Evolutionary conservation across 2,113 vertebrate species (phyloP).

Genomic region (Cariama cristata): DNA sequence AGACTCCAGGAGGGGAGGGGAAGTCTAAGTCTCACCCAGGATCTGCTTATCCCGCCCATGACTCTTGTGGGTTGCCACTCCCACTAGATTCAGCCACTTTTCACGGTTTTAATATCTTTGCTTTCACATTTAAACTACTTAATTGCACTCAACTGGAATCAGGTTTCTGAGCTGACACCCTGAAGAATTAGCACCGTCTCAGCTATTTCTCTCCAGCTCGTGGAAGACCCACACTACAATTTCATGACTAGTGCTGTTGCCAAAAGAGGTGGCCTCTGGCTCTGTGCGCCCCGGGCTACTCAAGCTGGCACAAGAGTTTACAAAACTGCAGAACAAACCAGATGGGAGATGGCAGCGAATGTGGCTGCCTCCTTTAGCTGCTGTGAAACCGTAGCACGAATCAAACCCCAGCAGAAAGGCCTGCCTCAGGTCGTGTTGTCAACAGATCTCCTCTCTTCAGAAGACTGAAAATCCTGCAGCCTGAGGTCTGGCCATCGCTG

Average conservation of each 20-base stretch:
- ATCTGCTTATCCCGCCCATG: not conserved
- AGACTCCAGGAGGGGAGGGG: not conserved
- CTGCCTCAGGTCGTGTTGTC: not conserved
- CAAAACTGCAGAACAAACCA: not conserved
- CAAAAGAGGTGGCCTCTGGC: not conserved
- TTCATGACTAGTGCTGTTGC: not conserved
- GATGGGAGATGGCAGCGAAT: not conserved
- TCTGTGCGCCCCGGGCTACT: not conserved
- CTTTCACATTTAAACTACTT: not conserved
- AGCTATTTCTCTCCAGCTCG: not conserved
- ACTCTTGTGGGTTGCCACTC: not conserved
- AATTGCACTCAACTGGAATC: not conserved
- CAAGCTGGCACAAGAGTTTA: rapidly evolving
- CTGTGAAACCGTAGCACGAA: not conserved
- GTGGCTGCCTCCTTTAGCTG: not conserved
- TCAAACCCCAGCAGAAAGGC: not conserved
- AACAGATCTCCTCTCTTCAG: not conserved
- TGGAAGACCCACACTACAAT: not conserved
- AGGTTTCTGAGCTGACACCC: not conserved
- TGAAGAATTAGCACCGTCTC: not conserved
- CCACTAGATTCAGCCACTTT: not conserved
- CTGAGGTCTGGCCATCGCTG: not conserved
- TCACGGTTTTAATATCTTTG: not conserved
- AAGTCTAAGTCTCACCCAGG: not conserved
- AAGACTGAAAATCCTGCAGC: not conserved